A percentile compares a stretch with the other conserved stretches of the same genome.
Evolutionary conservation across 2,113 vertebrate species (phyloP).

Genomic region (Hypomesus transpacificus): DNA sequence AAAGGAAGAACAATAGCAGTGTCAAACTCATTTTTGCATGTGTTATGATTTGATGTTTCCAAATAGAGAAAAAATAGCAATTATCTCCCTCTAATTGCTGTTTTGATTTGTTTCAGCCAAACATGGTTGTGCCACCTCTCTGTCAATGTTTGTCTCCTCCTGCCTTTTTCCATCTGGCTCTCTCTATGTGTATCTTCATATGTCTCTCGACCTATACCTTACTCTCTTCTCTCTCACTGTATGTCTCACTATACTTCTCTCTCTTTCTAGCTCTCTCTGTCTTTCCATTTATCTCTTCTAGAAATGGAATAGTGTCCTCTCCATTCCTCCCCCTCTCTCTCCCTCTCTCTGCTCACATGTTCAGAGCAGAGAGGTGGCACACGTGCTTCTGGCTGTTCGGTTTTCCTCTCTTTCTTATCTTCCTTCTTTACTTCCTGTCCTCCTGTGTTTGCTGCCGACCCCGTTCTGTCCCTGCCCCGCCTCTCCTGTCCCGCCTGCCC

Average conservation of each 20-base stretch:
- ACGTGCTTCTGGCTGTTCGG: conserved; percentile 51
- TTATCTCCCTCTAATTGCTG: conserved; percentile 63
- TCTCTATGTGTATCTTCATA: conserved; percentile 1
- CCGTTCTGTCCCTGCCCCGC: conserved; percentile 50
- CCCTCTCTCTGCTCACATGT: neutral
- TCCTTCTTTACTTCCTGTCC: conserved; percentile 61
- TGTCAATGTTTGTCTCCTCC: conserved; percentile 35
- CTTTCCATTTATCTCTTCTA: conserved; percentile 1
- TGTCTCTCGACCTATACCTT: neutral
- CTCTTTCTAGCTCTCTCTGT: neutral
- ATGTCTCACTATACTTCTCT: neutral
- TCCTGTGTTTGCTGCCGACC: conserved; percentile 59
- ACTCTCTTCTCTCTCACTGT: conserved; percentile 1
- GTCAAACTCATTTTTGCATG: conserved; percentile 52
- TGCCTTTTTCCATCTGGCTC: conserved; percentile 13
- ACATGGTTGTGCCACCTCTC: conserved; percentile 48
- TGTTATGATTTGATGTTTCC: conserved; percentile 49
- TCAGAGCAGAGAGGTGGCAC: conserved; percentile 38
- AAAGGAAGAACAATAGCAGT: neutral
- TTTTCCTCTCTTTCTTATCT: conserved; percentile 60
- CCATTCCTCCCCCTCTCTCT: conserved; percentile 1
- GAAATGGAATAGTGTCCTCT: too few relatives aligned
- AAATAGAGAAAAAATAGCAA: conserved; percentile 47
- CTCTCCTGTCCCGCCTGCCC: conserved; percentile 59
- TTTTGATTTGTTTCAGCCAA: conserved; percentile 60